Percentiles rank a stretch among this genome's conserved stretches.
phyloP scores from a whole-genome alignment of 2,797 vertebrate genomes.

The Pseudopleuronectes americanus region DNA sequence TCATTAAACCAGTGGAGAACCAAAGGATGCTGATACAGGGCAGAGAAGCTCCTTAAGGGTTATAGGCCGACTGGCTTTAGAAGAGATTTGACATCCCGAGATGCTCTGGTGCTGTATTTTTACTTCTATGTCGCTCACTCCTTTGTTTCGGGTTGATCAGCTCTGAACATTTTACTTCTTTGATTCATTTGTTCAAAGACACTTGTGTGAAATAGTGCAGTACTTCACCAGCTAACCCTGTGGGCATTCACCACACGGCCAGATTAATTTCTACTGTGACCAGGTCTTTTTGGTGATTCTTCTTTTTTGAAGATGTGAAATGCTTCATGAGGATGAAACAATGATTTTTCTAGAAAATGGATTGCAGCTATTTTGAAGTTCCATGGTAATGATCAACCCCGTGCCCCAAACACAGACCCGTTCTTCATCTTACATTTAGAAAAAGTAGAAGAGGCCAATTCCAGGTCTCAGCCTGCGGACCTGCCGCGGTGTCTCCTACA shows the following conservation, averaged over 20 bases:
- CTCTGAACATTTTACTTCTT: neutral
- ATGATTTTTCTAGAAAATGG: slow-evolving; percentile 11
- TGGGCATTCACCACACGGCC: neutral
- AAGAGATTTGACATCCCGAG: slow-evolving; percentile 6
- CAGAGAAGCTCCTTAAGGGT: slow-evolving; percentile 22
- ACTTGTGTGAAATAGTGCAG: too few relatives aligned
- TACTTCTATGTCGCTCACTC: slow-evolving; percentile 3
- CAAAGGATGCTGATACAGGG: slow-evolving; percentile 33
- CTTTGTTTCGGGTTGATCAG: slow-evolving; percentile 7
- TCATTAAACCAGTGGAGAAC: slow-evolving; percentile 56
- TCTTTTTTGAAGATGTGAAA: neutral
- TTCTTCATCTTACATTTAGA: slow-evolving; percentile 50
- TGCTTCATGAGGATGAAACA: neutral
- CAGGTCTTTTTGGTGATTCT: neutral
- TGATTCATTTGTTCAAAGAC: neutral
- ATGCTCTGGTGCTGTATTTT: slow-evolving; percentile 1
- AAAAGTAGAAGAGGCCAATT: slow-evolving; percentile 39
- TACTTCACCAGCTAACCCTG: slow-evolving; percentile 4
- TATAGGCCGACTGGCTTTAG: slow-evolving; percentile 1
- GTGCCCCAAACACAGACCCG: slow-evolving; percentile 5
- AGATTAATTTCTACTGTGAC: neutral
- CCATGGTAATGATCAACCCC: slow-evolving; percentile 6
- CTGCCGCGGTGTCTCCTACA: slow-evolving; percentile 12
- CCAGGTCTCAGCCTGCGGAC: slow-evolving; percentile 37
- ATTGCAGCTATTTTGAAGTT: slow-evolving; percentile 35